A percentile compares a stretch with the other conserved stretches of the same genome.
Conservation (phyloP, 2,888 invertebrate genomes). For the Macrophya alboannulata region DNA sequence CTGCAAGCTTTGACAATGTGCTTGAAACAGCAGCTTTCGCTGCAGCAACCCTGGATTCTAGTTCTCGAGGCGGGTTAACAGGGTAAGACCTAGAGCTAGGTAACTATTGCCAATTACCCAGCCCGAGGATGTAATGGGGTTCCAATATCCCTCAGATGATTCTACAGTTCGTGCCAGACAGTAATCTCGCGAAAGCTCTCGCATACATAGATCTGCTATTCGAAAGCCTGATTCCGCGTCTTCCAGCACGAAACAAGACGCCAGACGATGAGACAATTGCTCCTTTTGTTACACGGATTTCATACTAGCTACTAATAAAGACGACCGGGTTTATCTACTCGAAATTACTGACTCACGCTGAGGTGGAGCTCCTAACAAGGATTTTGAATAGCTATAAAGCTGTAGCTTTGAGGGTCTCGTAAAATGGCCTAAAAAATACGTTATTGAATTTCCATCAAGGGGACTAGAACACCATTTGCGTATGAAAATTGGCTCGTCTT, state of each 20-base stretch:
- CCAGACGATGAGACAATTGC: neutral
- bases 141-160: conserved; percentile 66
- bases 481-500: too few relatives aligned
- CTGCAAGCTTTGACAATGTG: neutral
- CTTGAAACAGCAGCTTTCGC: neutral
- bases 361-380: neutral
- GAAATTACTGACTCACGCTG: conserved; percentile 6
- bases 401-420: neutral
- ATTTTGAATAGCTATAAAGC: neutral
- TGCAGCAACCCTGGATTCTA: neutral
- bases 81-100: conserved; percentile 4
- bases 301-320: conserved; percentile 29
- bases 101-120: conserved; percentile 65
- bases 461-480: neutral
- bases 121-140: conserved; percentile 66
- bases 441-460: neutral
- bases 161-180: conserved; percentile 13
- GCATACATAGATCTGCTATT: neutral
- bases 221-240: neutral
- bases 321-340: conserved; percentile 20
- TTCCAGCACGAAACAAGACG: conserved; percentile 31
- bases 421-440: neutral
- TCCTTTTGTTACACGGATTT: conserved; percentile 7
- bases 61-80: neutral
- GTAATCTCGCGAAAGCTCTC: conserved; percentile 1